Conservation (phyloP, 2,888 invertebrate genomes). For the Anodontia alba region DNA sequence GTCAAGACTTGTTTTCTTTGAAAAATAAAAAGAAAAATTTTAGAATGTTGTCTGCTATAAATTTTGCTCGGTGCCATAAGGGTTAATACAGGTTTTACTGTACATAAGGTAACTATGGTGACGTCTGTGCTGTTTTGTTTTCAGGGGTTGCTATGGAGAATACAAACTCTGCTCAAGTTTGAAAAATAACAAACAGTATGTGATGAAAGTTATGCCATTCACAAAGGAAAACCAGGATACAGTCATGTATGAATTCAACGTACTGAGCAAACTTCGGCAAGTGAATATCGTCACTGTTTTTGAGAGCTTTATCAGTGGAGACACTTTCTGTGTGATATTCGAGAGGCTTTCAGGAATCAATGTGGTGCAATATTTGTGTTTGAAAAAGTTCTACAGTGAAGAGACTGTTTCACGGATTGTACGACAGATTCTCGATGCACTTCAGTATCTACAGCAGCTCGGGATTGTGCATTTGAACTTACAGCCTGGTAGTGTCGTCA, state of each 20-base stretch:
- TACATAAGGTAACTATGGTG: too few relatives aligned
- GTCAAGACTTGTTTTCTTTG: too few relatives aligned
- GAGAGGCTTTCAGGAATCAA: constrained; percentile 93
- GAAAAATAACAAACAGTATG: constrained; percentile 89
- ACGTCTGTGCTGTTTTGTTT: constrained; percentile 24
- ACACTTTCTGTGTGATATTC: constrained; percentile 84
- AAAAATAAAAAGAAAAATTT: too few relatives aligned
- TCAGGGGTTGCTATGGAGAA: constrained; percentile 90
- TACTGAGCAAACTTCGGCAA: constrained; percentile 91
- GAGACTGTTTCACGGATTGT: constrained; percentile 95
- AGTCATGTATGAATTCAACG: constrained; percentile 93
- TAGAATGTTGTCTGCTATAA: too few relatives aligned
- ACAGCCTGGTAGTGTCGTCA: constrained; percentile 98
- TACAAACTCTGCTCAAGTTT: constrained; percentile 55
- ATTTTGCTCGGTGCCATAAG: too few relatives aligned
- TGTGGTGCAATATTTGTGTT: constrained; percentile 94
- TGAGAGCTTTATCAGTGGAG: constrained; percentile 85
- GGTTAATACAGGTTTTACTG: too few relatives aligned
- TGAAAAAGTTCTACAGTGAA: constrained; percentile 95
- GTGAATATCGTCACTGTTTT: constrained; percentile 91
- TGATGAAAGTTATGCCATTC: constrained; percentile 90
- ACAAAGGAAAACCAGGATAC: constrained; percentile 82
- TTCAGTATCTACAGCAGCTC: constrained; percentile 97
- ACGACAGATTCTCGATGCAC: constrained; percentile 87
- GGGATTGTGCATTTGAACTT: constrained; percentile 88